phyloP scores from a whole-genome alignment of 2,113 vertebrate genomes.

The Atherinomorus stipes region DNA sequence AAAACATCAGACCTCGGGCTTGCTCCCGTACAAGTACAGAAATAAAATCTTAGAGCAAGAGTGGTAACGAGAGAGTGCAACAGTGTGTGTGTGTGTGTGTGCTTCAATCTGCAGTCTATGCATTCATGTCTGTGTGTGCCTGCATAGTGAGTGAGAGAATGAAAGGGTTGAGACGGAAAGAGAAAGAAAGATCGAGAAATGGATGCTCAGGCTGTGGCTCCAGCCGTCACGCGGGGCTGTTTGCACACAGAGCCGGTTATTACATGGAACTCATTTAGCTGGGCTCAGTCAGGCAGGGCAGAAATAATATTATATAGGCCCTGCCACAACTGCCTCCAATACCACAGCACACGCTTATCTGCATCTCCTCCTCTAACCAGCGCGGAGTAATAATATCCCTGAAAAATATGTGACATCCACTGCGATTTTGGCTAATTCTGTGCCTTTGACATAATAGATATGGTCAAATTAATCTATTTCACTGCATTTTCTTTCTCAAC shows the following conservation, averaged over 20 bases:
- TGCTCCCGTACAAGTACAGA: conserved; percentile 55
- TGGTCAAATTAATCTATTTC: conserved; percentile 12
- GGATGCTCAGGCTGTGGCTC: conserved; percentile 67
- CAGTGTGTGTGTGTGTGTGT: conserved; percentile 30
- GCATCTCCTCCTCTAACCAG: conserved; percentile 51
- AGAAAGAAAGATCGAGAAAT: conserved; percentile 71
- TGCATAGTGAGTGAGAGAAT: conserved; percentile 64
- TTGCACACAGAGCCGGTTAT: conserved; percentile 78
- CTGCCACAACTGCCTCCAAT: conserved; percentile 60
- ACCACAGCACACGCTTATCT: conserved; percentile 56
- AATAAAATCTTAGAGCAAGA: conserved; percentile 41
- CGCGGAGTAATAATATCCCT: conserved; percentile 45
- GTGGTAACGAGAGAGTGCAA: conserved; percentile 51
- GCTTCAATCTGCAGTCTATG: background rate
- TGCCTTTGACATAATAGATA: background rate
- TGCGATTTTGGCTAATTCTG: conserved; percentile 23
- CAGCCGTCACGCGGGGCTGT: conserved; percentile 63
- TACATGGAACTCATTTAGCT: conserved; percentile 80
- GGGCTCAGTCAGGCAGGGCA: conserved; percentile 81
- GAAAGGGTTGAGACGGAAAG: conserved; percentile 62
- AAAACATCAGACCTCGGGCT: conserved; percentile 74
- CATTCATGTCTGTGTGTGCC: conserved; percentile 15
- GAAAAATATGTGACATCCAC: conserved; percentile 4
- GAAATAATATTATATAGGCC: conserved; percentile 76
- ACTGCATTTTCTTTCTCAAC: conserved; percentile 5